Evolutionary conservation across 2,113 vertebrate genomes (phyloP), one percentile per base, ranked within the genome.

Genomic region (Engraulis encrasicolus): DNA sequence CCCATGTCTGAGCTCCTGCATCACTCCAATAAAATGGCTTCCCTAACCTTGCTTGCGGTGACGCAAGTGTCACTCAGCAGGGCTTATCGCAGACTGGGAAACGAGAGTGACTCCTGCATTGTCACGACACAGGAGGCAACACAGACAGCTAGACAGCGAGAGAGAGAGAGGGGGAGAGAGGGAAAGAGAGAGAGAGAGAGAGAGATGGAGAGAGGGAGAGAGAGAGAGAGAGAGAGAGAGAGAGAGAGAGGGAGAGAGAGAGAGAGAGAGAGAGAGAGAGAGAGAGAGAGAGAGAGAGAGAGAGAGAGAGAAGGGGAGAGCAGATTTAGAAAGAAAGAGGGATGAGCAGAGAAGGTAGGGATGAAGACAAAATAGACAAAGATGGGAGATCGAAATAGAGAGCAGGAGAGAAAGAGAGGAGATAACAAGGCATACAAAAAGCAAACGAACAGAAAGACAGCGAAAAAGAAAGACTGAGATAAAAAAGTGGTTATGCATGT

Each of bases 281-380:
- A 20, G 1, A 20, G 52, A 54, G 17, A 20, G 52, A 20, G 17
- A 54, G 19, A 20, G 17, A 20, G 7, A 54, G 17, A 54, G 52
- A 20, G 6, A 54, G 19, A 88, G 87, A 91, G 90, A 94, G 95
- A 85, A 77, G 84, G 82, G n/a, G n/a, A n/a, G n/a, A n/a, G n/a
- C n/a, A n/a, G n/a, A n/a, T n/a, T n/a, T n/a, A 61, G n/a, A 61
- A 71, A 71, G 61, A 71, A 34, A 34, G 61, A 71, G 23, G 34
- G 27, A 45, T 3, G 9, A 45, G 40, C 40, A 5, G 40, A 45
- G 4, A 45, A 71, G 20, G 27, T 5, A 66, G 0, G n/a, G n/a
- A n/a, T n/a, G n/a, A n/a, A n/a, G n/a, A 45, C 3, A 9, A 45
- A 45, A 9, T 9, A 45, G 40, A 45, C 40, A 45, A 45, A 45